Evolutionary conservation across 2,113 vertebrate genomes (phyloP), one percentile per base, ranked within the genome.

Genomic region (Xenopus laevis): DNA sequence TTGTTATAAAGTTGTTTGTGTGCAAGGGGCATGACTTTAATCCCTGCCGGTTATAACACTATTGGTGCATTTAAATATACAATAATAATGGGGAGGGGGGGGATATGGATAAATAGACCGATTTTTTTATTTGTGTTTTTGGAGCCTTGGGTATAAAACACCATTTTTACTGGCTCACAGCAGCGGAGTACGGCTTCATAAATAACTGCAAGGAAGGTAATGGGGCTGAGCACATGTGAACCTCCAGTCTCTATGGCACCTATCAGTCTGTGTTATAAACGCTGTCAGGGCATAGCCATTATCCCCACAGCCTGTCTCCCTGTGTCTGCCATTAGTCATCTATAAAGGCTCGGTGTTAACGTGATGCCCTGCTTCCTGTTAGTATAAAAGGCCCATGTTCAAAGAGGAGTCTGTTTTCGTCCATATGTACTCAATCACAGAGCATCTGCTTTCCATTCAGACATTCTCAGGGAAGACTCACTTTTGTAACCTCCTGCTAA

Each of bases 361-460:
- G 59, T 74, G 72, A 79, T 78, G 71, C 61, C 63, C 30, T 74
- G 62, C 79, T 82, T 72, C 6, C 0, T 20, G 13, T 60, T 78
- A 78, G 50, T 0, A 23, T 30, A 71, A 15, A 0, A 71, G 76
- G 0, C 10, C 79, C 68, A 27, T 46, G 75, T 73, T 65, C 70
- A 55, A 53, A 72, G 65, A 65, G 30, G 21, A 57, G 17, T 23
- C 18, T 1, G 15, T 1, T 0, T 75, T 66, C 72, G 61, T 0
- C 47, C 79, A 63, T 44, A 77, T 81, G 85, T 65, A 72, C 74
- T 81, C 12, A 63, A 78, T 81, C 84, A 82, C 2, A 0, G 53
- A 78, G 80, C 85, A 84, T 84, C 86, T 85, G 84, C 85, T 84
- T 80, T 79, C 81, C 82, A 81, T 68, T 50, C 79, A 6, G 0